Percentiles rank a stretch among this genome's conserved stretches.
These are phyloP conservation scores for Chionodraco myersi DNA, from an alignment of 2,113 vertebrate genomes.

Conservation along the genomic window DNA sequence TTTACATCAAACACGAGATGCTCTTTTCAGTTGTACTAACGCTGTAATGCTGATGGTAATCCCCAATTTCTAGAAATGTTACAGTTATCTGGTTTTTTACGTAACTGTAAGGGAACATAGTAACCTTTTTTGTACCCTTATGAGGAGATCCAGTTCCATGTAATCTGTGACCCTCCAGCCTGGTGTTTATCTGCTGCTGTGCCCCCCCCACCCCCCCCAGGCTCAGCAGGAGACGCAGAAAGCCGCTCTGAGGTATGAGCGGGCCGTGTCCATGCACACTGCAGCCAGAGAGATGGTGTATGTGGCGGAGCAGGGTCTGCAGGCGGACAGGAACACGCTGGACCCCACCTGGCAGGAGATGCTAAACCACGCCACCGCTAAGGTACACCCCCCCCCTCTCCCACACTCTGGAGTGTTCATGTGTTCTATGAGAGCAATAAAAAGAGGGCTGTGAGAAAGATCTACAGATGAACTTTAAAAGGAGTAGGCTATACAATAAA, in stretches of 20 bases:
- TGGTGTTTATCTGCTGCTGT: slow-evolving; percentile 17
- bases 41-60: no score
- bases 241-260: slow-evolving; percentile 90
- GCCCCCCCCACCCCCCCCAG: slow-evolving; percentile 67
- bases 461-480: background rate
- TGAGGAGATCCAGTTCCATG: no score
- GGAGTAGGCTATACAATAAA: no score
- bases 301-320: slow-evolving; percentile 92
- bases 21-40: no score
- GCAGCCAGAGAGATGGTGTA: slow-evolving; percentile 95
- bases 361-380: slow-evolving; percentile 93
- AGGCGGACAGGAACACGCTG: slow-evolving; percentile 90
- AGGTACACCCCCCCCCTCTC: slow-evolving; percentile 75
- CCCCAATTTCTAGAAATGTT: no score
- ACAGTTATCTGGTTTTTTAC: no score
- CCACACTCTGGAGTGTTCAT: background rate
- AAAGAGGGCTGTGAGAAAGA: background rate
- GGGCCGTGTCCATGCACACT: slow-evolving; percentile 92
- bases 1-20: no score
- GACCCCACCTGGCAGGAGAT: slow-evolving; percentile 97
- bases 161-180: no score
- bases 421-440: background rate
- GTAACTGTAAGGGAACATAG: no score
- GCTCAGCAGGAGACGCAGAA: slow-evolving; percentile 95
- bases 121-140: no score